A percentile compares a stretch with the other conserved stretches of the same genome.
These are phyloP conservation scores for Plutomurus gul DNA, from an alignment of 1,140 invertebrate genomes.

Conservation along the genomic window DNA sequence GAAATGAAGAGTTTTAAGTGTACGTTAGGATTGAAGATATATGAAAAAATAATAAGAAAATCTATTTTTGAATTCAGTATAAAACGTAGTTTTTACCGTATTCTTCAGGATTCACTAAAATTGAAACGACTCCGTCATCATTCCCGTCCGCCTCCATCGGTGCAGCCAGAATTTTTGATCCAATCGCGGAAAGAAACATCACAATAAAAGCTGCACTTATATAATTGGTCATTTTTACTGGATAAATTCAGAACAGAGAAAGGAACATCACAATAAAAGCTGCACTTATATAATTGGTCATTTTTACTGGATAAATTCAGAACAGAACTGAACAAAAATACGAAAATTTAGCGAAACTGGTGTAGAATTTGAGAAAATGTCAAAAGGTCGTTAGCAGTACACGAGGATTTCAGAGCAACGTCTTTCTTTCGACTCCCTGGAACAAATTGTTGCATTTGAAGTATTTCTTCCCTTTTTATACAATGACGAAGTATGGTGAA, in stretches of 20 bases:
- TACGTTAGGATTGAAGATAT: no score
- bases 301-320: neutral
- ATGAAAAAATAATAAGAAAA: no score
- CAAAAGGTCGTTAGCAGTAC: no score
- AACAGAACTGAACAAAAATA: neutral
- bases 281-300: conserved; percentile 10
- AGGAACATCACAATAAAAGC: neutral
- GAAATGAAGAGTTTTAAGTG: no score
- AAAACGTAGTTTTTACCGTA: conserved; percentile 23
- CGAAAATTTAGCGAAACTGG: no score
- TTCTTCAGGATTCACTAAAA: conserved; percentile 1
- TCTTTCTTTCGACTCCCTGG: no score
- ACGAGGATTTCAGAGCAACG: no score
- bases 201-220: neutral
- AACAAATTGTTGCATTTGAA: neutral
- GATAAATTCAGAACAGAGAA: neutral
- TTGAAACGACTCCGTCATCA: conserved; percentile 13
- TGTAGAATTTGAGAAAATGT: no score
- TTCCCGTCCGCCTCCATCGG: neutral
- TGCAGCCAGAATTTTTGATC: neutral
- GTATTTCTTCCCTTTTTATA: neutral
- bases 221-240: neutral
- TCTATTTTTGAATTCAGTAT: no score
- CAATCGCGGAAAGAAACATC: neutral
- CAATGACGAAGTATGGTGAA: neutral